Evolutionary conservation across 1,140 invertebrate genomes (phyloP), one percentile per base, ranked within the genome.

Genomic region (Rhyacophila brunnea): DNA sequence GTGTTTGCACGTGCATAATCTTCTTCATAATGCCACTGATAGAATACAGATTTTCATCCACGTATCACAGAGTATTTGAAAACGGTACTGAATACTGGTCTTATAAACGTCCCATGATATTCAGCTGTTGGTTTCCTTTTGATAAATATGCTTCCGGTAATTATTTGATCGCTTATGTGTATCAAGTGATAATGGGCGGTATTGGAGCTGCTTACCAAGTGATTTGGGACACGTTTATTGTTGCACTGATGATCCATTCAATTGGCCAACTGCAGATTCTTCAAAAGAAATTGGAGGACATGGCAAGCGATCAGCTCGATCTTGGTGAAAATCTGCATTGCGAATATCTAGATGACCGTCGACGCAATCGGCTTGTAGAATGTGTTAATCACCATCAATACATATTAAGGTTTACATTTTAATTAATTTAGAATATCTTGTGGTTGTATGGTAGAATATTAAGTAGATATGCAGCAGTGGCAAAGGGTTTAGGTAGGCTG

Each of bases 81-180:
- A 66, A 66, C 48, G 64, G 64, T 9, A 66, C 64, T 3, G 49
- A 58, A 36, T 59, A 13, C 38, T 58, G 60, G 50, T 18, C 50
- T 10, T 52, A 55, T n/a, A 20, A 50, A 11, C 23, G 44, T 42
- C 64, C 64, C 1, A 51, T 62, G 57, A 58, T 66, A 5, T 66
- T 66, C 45, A 66, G 64, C 42, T 66, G 60, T 35, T 66, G 64
- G 64, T 66, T 66, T 60, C 64, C 64, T 34, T 66, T 66, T 32
- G 60, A 66, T 19, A 66, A 51, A 45, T 53, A 58, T 43, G 48
- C 43, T 6, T 34, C 6, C 11, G 18, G 38, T 9, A 45, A 59
- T 43, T 62, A 66, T 53, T 1, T 52, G 9, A 28, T 62, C 2
- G 60, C 56, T 32, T 66, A 62, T 20, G 18, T 35, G 1, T 55